A percentile compares a stretch with the other conserved stretches of the same genome.
Evolutionary conservation across 2,888 invertebrate species (phyloP).

Genomic region (Callosobruchus maculatus): DNA sequence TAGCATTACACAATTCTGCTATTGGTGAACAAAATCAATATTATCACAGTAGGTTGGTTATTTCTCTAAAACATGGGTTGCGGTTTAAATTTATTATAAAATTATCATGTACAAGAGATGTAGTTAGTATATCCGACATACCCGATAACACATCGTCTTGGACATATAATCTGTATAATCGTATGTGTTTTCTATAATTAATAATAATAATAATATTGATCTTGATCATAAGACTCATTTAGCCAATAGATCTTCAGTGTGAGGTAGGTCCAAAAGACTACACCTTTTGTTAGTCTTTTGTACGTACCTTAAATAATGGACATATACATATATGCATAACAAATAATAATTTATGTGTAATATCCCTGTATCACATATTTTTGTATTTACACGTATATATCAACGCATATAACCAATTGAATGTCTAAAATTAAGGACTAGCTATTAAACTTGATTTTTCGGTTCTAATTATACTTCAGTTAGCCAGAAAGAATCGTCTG

Average conservation of each 20-base stretch:
- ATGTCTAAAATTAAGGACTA: not conserved
- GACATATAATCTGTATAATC: not conserved
- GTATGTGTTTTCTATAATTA: not conserved
- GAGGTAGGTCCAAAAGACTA: not conserved
- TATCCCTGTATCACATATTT: slow-evolving; percentile 12
- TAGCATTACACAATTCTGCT: not conserved
- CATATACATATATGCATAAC: not conserved
- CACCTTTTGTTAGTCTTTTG: not conserved
- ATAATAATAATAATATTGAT: not conserved
- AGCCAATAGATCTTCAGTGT: not conserved
- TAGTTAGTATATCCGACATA: not conserved
- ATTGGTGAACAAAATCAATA: not conserved
- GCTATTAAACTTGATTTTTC: not conserved
- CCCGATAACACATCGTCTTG: not conserved
- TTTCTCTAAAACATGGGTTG: not conserved
- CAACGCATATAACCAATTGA: slow-evolving; percentile 6
- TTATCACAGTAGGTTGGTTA: not conserved
- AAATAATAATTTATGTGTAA: not conserved
- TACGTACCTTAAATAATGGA: not conserved
- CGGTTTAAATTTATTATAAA: not conserved
- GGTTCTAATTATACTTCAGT: not conserved
- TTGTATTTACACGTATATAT: slow-evolving; percentile 13
- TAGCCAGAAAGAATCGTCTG: not conserved
- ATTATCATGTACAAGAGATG: not conserved
- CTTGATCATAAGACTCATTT: not conserved